These are phyloP conservation scores for Baronia brevicornis DNA, from an alignment of 2,888 invertebrate genomes.

Conservation along the genomic window DNA sequence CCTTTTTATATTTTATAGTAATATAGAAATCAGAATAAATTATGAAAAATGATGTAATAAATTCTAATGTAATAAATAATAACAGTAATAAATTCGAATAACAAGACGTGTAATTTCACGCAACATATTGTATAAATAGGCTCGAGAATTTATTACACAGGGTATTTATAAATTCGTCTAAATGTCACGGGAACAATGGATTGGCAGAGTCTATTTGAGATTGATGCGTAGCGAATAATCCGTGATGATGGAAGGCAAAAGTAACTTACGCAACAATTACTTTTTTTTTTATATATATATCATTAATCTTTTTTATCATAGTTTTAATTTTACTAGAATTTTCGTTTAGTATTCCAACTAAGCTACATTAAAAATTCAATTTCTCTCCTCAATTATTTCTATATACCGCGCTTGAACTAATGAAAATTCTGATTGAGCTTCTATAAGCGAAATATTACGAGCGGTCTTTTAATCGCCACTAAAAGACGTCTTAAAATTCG, in stretches of 20 bases:
- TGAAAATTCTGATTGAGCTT: slow-evolving; percentile 51
- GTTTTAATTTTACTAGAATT: too few relatives aligned
- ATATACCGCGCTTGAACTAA: slow-evolving; percentile 35
- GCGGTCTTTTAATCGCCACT: slow-evolving; percentile 46
- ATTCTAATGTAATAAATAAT: too few relatives aligned
- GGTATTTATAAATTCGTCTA: slow-evolving; percentile 67
- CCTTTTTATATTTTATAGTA: too few relatives aligned
- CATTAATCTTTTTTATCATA: too few relatives aligned
- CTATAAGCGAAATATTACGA: slow-evolving; percentile 49
- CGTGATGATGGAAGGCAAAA: slow-evolving; percentile 54
- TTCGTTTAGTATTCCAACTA: too few relatives aligned
- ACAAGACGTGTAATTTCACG: too few relatives aligned
- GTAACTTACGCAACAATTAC: slow-evolving; percentile 47
- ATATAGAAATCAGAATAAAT: too few relatives aligned
- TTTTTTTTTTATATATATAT: slow-evolving; percentile 9
- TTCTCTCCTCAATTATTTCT: slow-evolving; percentile 12
- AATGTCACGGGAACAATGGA: slow-evolving; percentile 72
- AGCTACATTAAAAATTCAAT: too few relatives aligned
- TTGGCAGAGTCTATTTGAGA: slow-evolving; percentile 64
- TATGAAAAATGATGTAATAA: too few relatives aligned
- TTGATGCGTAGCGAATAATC: slow-evolving; percentile 69
- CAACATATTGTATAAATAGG: slow-evolving; percentile 11
- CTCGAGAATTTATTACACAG: slow-evolving; percentile 45
- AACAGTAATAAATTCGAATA: too few relatives aligned
- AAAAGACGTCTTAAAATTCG: slow-evolving; percentile 49